Evolutionary conservation across 2,888 invertebrate genomes (phyloP).

Genomic region (Scrobipalpa costella): DNA sequence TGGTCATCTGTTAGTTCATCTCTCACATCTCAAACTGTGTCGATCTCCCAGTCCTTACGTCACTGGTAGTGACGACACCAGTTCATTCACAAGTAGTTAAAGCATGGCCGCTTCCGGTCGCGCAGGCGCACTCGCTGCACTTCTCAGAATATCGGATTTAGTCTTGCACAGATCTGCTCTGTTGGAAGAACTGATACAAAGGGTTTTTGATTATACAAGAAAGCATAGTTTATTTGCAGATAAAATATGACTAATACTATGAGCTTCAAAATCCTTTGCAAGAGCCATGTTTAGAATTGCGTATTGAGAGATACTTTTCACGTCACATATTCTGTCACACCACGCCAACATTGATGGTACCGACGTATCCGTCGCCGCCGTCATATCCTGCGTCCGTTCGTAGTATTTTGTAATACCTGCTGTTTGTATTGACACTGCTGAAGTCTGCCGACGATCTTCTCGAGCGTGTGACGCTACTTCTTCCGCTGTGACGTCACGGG

Average conservation of each 20-base stretch:
- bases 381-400: conserved; percentile 1
- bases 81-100: conserved; percentile 55
- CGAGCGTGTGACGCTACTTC: neutral
- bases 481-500: conserved; percentile 44
- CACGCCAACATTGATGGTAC: neutral
- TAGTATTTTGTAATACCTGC: neutral
- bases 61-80: conserved; percentile 53
- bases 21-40: conserved; percentile 26
- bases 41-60: conserved; percentile 48
- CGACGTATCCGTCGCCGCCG: neutral
- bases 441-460: neutral
- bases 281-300: neutral
- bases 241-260: no score
- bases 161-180: conserved; percentile 14
- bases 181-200: neutral
- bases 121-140: conserved; percentile 34
- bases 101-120: conserved; percentile 67
- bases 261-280: neutral
- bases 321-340: neutral
- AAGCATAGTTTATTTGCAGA: neutral
- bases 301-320: neutral
- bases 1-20: conserved; percentile 7
- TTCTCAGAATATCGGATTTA: conserved; percentile 15
- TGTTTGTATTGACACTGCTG: neutral
- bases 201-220: neutral